phyloP scores from a whole-genome alignment of 2,797 vertebrate genomes.

The Phataginus tricuspis region DNA sequence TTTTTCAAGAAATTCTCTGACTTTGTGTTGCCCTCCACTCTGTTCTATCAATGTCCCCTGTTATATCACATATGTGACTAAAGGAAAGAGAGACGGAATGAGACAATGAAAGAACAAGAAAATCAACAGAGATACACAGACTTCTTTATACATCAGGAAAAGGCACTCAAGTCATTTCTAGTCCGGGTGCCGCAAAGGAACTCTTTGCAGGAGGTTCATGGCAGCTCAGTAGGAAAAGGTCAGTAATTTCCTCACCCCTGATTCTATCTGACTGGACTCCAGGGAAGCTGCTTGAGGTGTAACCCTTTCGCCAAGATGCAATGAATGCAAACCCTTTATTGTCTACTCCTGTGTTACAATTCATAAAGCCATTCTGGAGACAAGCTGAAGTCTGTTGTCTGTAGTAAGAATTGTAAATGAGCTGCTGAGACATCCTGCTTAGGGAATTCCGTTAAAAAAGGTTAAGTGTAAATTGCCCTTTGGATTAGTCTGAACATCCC shows the following conservation, averaged over 20 bases:
- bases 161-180: conserved; percentile 8
- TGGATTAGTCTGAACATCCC: conserved; percentile 66
- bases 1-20: background rate
- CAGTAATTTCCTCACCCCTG: conserved; percentile 71
- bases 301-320: conserved; percentile 66
- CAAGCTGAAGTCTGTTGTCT: conserved; percentile 70
- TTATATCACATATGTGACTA: background rate
- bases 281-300: conserved; percentile 60
- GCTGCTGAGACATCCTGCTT: conserved; percentile 64
- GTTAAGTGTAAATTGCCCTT: conserved; percentile 78
- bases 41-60: background rate
- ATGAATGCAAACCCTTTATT: conserved; percentile 61
- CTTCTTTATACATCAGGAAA: conserved; percentile 50
- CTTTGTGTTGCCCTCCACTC: background rate
- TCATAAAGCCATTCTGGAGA: conserved; percentile 63
- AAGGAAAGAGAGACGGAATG: background rate
- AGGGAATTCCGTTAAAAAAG: conserved; percentile 72
- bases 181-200: conserved; percentile 18
- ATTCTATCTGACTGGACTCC: conserved; percentile 72
- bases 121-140: background rate
- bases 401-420: conserved; percentile 72
- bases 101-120: background rate
- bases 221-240: conserved; percentile 70
- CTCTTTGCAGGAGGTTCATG: conserved; percentile 46
- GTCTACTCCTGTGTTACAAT: conserved; percentile 70